Conservation (phyloP, 1,140 invertebrate species). For the Tetramorium parvispinum region DNA sequence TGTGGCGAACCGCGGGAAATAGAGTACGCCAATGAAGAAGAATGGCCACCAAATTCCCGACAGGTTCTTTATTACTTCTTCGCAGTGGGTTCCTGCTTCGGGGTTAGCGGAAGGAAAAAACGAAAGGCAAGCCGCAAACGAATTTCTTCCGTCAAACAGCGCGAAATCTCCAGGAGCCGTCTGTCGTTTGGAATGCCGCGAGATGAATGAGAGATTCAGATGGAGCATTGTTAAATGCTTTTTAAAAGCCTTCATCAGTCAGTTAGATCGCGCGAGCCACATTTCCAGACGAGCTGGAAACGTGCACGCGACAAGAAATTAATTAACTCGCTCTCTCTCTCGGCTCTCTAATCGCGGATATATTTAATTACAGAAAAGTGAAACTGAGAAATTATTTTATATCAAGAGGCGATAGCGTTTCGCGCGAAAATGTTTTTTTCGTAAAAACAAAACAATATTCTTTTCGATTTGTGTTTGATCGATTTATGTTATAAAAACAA, state of each 20-base stretch:
- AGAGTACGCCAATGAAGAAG: constrained; percentile 76
- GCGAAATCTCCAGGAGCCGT: constrained; percentile 59
- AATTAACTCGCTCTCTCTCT: constrained; percentile 30
- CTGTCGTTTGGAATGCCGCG: constrained; percentile 52
- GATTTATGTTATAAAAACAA: not conserved
- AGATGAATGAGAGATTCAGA: constrained; percentile 56
- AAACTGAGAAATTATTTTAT: not conserved
- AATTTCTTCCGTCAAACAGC: constrained; percentile 68
- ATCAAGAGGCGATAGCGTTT: not conserved
- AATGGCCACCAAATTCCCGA: constrained; percentile 75
- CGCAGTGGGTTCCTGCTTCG: constrained; percentile 53
- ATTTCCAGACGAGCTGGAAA: constrained; percentile 8
- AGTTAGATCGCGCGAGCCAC: constrained; percentile 3
- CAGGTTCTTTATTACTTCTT: constrained; percentile 75
- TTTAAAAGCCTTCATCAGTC: constrained; percentile 45
- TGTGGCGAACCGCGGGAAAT: constrained; percentile 72
- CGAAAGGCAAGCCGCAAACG: constrained; percentile 46
- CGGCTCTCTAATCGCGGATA: not conserved
- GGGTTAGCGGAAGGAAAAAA: constrained; percentile 39
- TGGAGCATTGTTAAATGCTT: constrained; percentile 39
- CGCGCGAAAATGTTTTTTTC: not conserved
- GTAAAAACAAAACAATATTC: not conserved
- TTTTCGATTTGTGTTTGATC: not conserved
- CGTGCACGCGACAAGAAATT: constrained; percentile 33
- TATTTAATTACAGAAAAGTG: not conserved